Percentiles rank a stretch among this genome's conserved stretches.
Conservation (phyloP, 2,888 invertebrate genomes). For the Caenorhabditis zanzibari region DNA sequence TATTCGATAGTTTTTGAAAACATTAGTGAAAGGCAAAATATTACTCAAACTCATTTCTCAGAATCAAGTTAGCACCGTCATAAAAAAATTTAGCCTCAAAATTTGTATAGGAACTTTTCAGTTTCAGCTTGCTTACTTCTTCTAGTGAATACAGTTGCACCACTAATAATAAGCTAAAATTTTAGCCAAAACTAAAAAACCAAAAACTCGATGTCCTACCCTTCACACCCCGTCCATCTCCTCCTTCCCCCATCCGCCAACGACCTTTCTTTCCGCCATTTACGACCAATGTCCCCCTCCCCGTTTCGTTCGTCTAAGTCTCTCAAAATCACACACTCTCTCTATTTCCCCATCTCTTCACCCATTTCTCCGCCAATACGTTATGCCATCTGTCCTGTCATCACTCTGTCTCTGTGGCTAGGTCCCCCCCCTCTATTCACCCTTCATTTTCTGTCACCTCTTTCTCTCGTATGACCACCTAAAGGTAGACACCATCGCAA, state of each 20-base stretch:
- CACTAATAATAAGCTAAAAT: too few relatives aligned
- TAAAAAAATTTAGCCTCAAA: too few relatives aligned
- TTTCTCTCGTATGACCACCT: conserved; percentile 4
- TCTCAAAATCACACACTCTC: conserved; percentile 2
- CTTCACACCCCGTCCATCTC: conserved; percentile 26
- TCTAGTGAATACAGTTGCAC: too few relatives aligned
- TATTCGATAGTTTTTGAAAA: too few relatives aligned
- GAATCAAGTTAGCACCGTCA: too few relatives aligned
- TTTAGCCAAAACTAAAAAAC: too few relatives aligned
- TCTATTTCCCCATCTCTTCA: conserved; percentile 1
- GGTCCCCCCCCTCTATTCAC: neutral
- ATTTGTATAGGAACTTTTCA: too few relatives aligned
- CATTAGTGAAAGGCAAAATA: too few relatives aligned
- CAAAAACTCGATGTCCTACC: neutral
- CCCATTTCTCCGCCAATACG: conserved; percentile 29
- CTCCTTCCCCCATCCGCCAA: conserved; percentile 16
- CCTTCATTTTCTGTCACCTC: conserved; percentile 5
- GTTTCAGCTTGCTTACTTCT: too few relatives aligned
- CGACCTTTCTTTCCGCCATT: conserved; percentile 55
- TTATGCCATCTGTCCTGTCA: conserved; percentile 47
- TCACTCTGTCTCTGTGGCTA: conserved; percentile 10
- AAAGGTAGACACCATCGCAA: conserved; percentile 5
- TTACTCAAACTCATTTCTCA: too few relatives aligned
- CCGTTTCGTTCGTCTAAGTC: neutral
- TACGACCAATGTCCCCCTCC: conserved; percentile 32